A percentile compares a stretch with the other conserved stretches of the same genome.
These are phyloP conservation scores for Cabera pusaria DNA, from an alignment of 2,888 invertebrate species.

Conservation along the genomic window DNA sequence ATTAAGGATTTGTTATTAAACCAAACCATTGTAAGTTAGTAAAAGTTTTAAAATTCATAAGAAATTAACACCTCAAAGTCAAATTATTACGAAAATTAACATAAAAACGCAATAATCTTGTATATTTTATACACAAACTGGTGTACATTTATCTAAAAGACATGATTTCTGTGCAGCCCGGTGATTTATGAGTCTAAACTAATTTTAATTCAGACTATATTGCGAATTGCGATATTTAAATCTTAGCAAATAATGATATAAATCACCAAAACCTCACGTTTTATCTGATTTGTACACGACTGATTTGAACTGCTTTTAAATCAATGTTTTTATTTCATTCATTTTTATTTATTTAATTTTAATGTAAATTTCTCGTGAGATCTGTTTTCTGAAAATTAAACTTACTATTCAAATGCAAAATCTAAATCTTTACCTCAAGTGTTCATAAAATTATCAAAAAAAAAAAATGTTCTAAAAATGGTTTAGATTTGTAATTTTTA, in stretches of 20 bases:
- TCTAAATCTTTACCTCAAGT: too few relatives aligned
- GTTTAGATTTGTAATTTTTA: too few relatives aligned
- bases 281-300: neutral
- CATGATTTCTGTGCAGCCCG: slow-evolving; percentile 26
- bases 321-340: too few relatives aligned
- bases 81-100: slow-evolving; percentile 24
- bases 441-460: too few relatives aligned
- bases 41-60: slow-evolving; percentile 14
- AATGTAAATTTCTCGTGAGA: too few relatives aligned
- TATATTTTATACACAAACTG: slow-evolving; percentile 63
- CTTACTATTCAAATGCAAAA: too few relatives aligned
- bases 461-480: too few relatives aligned
- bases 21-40: too few relatives aligned
- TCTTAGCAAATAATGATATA: too few relatives aligned
- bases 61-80: slow-evolving; percentile 23
- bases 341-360: neutral
- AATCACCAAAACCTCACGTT: neutral
- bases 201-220: neutral
- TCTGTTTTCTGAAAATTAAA: too few relatives aligned
- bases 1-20: too few relatives aligned
- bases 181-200: slow-evolving; percentile 21
- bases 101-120: slow-evolving; percentile 30
- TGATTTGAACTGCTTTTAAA: neutral
- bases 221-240: too few relatives aligned
- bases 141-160: slow-evolving; percentile 64